Conservation (phyloP, 2,888 invertebrate species). For the Melangyna quadrimaculata region DNA sequence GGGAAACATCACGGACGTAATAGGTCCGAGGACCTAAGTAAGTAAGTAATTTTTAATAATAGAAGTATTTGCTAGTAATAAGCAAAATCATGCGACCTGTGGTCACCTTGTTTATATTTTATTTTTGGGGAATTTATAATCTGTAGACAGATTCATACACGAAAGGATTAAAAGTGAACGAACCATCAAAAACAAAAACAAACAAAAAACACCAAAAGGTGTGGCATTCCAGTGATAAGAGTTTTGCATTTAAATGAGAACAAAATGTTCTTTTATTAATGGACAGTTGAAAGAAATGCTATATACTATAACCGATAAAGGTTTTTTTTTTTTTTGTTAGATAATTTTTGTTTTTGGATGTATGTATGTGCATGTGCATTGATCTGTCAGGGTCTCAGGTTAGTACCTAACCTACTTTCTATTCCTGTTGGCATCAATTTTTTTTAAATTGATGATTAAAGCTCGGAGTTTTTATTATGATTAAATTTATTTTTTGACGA, state of each 20-base stretch:
- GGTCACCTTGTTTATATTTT: not conserved
- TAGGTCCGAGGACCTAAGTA: too few relatives aligned
- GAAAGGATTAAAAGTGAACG: constrained; percentile 6
- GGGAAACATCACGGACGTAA: too few relatives aligned
- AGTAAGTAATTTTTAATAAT: too few relatives aligned
- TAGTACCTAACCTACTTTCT: not conserved
- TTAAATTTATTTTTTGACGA: not conserved
- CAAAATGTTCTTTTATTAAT: constrained; percentile 18
- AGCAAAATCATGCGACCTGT: not conserved
- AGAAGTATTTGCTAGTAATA: too few relatives aligned
- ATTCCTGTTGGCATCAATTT: not conserved
- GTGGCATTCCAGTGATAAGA: constrained; percentile 34
- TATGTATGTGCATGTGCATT: not conserved
- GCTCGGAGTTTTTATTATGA: too few relatives aligned
- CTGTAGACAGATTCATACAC: not conserved
- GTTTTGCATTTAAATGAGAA: constrained; percentile 37
- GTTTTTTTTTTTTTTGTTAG: not conserved
- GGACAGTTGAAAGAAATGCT: constrained; percentile 7
- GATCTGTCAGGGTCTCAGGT: not conserved
- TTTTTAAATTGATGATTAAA: not conserved
- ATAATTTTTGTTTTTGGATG: not conserved
- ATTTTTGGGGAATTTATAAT: constrained; percentile 4
- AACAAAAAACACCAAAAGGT: constrained; percentile 24
- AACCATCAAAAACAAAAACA: not conserved
- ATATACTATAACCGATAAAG: not conserved